Base-by-base conservation (phyloP, 1,140 invertebrate species). In the Stratiolaelaps scimitus region DNA sequence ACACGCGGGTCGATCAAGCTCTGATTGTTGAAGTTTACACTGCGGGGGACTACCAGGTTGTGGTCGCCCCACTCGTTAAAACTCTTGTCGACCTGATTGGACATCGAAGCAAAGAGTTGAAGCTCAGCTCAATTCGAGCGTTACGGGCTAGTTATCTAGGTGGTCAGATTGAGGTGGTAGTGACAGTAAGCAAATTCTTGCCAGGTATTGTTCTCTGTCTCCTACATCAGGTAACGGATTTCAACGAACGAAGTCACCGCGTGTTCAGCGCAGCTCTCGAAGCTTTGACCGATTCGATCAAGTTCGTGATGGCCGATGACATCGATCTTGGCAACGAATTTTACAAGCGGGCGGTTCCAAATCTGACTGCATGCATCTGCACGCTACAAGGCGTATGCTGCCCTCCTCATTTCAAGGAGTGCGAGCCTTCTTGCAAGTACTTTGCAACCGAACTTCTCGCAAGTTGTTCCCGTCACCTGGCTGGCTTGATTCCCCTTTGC, bases 241-340 rank as follows among this genome's bases (percentile, higher is more conserved):
- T 29, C 53, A 29, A 13, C 15, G 53, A 60, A 34, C n/a, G 10
- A 60, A 60, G 53, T 26, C 23, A 60, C 6, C 26, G 53, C 26
- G 26, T 60, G 17, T 60, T 60, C 23, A 60, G 26, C 53, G 53
- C 23, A n/a, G 53, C 53, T 1, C 53, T 60, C 53, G 20, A 23
- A 26, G 53, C 53, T 10, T 34, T 60, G 53, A 60, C 53, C 23
- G 53, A 60, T 10, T 17, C 53, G 13, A 26, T 60, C 15, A 60
- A 26, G 53, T 23, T 60, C 53, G 53, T 60, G 53, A 60, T 60
- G 53, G 10, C 26, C 15, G 53, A 60, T 34, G n/a, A 60, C 26
- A 15, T 29, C 23, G 53, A 60, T 26, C 34, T 60, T 17, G 53
- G 20, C 34, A 23, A 60, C 17, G 15, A 60, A 26, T 60, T 29